Evolutionary conservation across 2,888 invertebrate genomes (phyloP), one percentile per base, ranked within the genome.

Genomic region (Graphium colonna): DNA sequence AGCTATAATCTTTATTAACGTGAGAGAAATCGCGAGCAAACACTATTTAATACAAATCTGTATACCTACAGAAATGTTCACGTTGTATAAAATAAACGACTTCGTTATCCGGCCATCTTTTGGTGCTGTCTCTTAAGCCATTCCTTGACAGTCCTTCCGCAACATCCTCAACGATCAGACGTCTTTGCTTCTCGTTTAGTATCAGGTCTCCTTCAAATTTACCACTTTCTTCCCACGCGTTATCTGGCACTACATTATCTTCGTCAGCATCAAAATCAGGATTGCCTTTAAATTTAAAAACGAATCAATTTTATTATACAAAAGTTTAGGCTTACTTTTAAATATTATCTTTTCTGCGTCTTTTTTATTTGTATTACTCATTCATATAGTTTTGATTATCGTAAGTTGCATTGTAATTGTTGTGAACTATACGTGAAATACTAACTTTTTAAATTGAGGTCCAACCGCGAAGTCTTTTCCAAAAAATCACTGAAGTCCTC

Each of bases 131-230:
- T 41, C 70, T 76, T 1, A 90, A 68, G 1, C 88, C 90, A 58
- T 90, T 90, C 46, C 89, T 79, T 1, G 86, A 76, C 0, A 89
- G 71, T 4, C 87, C 88, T 56, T 87, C 87, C 0, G 80, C 75
- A 1, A 89, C 82, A 26, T 82, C 77, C 52, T 82, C 78, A 0
- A 90, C 78, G 26, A 90, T 83, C 46, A 79, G 61, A n/a, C 80
- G 69, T 56, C 89, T 71, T 61, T 90, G 90, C 15, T 79, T 69
- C 16, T 89, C 87, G 52, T 89, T 90, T 5, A 90, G 73, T 45
- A 90, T 78, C 18, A 91, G 75, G 59, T 91, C 91, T 9, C 91
- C 91, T 61, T 91, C 91, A 54, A 91, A 90, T 62, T 90, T 85
- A 5, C 90, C 90, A 57, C 90, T 90, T 31, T 84, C 80, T 60